Evolutionary conservation across 2,797 vertebrate species (phyloP), one percentile per base, ranked within the genome.

Genomic region (Sebastes alutus): DNA sequence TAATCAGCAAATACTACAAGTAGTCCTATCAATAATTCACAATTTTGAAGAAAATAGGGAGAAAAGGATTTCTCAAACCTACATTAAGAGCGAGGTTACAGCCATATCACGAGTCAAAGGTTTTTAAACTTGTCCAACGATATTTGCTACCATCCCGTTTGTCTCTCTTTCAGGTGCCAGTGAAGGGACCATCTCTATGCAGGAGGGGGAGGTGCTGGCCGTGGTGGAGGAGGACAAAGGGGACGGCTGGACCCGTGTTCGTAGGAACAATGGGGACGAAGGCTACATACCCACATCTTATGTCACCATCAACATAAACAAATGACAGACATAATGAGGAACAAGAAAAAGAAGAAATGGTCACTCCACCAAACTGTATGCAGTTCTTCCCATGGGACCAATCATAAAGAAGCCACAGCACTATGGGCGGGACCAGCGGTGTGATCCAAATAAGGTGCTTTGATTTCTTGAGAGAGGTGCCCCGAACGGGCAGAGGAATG

Each of bases 241-340:
- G 0, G 97, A 98, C 0, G 97, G 97, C 32, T 98, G 97, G 97
- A 98, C 97, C 1, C 95, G 97, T 1, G 97, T 98, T 29, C 94
- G 96, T 20, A 89, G 96, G 86, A 94, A 75, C 92, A 96, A 97
- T 52, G 97, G 97, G 1, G 97, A 96, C 0, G 97, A 98, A 83
- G 97, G 97, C 80, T 98, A 98, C 38, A 97, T 98, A 78, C 97
- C 97, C 55, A 97, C 97, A 7, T 97, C 97, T 77, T 98, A 98
- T 38, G 96, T 97, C 87, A 95, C 92, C 27, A 95, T 97, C 89
- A 85, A 71, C 4, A 92, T 97, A 65, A 96, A 93, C 87, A 96
- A 97, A 94, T 93, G 94, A 96, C 80, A 68, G 52, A 79, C 68
- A 14, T 27, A 46, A 4, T 52, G 29, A 62, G 62, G 72, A 74